These are phyloP conservation scores for Diplosoma virens DNA, from an alignment of 23 tunicate genomes.

Conservation along the genomic window DNA sequence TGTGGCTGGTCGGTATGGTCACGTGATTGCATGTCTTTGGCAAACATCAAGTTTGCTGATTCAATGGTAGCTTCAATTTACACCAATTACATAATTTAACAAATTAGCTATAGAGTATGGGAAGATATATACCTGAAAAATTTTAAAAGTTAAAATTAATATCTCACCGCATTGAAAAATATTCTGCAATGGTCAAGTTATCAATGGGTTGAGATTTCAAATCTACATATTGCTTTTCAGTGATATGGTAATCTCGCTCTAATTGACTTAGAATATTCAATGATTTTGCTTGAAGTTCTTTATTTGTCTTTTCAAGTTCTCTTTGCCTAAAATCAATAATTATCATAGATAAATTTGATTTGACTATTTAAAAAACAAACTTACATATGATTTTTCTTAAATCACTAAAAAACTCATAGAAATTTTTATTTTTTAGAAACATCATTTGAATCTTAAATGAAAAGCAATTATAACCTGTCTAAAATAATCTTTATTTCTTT, in stretches of 20 bases:
- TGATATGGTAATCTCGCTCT: constrained; percentile 54
- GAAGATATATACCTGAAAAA: not conserved
- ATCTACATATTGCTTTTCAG: constrained; percentile 68
- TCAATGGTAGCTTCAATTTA: too few species aligned
- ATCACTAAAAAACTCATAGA: not conserved
- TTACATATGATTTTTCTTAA: not conserved
- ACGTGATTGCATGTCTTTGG: too few species aligned
- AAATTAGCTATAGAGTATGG: too few species aligned
- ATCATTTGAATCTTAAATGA: too few species aligned
- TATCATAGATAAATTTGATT: too few species aligned
- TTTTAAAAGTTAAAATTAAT: too few species aligned
- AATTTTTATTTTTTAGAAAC: too few species aligned
- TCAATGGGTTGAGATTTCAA: constrained; percentile 59
- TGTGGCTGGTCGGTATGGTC: too few species aligned
- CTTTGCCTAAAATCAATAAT: too few species aligned
- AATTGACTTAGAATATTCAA: constrained; percentile 57
- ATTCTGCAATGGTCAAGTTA: constrained; percentile 61
- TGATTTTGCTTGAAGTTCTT: constrained; percentile 62
- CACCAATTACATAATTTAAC: too few species aligned
- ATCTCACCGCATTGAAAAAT: constrained; percentile 69
- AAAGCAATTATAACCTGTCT: constrained; percentile 37
- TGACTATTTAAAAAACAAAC: too few species aligned
- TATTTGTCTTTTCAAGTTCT: constrained; percentile 73
- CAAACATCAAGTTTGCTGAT: too few species aligned
- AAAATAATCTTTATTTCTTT: constrained; percentile 83